Evolutionary conservation across 1,140 invertebrate genomes (phyloP), one percentile per base, ranked within the genome.

Genomic region (Nixonia krombeini): DNA sequence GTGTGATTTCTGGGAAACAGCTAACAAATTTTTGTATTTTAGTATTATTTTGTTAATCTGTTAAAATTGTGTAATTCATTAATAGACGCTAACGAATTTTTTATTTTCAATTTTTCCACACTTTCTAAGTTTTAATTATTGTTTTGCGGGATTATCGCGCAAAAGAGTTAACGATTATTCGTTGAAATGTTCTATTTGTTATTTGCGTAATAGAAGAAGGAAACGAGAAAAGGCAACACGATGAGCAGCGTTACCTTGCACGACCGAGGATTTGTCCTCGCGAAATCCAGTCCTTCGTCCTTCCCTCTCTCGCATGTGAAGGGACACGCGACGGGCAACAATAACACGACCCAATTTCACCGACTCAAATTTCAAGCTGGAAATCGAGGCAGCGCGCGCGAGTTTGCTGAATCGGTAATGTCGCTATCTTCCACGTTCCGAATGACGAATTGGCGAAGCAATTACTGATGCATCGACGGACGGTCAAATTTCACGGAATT

Each of bases 291-390:
- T 64, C 51, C 55, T 61, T 63, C 55, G 33, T 38, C 35, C 23
- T n/a, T 31, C 29, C 9, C 40, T 45, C 37, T 17, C 28, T 53
- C 49, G 58, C 40, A 25, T 18, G 44, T 46, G 51, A 67, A 63
- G 55, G 58, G 51, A 55, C 41, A 49, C 25, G 37, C 25, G 26
- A 41, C 13, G 41, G 42, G 29, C 44, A 59, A 56, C 53, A 63
- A 56, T 56, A 56, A 52, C 64, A 59, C 46, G 69, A 72, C 69
- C 64, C 31, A 68, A 61, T 68, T 72, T 56, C 47, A 50, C 23
- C 13, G 44, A 40, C 18, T 58, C 49, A 46, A 64, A 72, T 65
- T 69, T 72, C 46, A 42, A 64, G 37, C 52, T 42, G 44, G 23
- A 47, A 12, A 44, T 29, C 56, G 17, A 51, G 16, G 38, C 2